phyloP scores from a whole-genome alignment of 2,888 invertebrate genomes.

The Pelosia muscerda region DNA sequence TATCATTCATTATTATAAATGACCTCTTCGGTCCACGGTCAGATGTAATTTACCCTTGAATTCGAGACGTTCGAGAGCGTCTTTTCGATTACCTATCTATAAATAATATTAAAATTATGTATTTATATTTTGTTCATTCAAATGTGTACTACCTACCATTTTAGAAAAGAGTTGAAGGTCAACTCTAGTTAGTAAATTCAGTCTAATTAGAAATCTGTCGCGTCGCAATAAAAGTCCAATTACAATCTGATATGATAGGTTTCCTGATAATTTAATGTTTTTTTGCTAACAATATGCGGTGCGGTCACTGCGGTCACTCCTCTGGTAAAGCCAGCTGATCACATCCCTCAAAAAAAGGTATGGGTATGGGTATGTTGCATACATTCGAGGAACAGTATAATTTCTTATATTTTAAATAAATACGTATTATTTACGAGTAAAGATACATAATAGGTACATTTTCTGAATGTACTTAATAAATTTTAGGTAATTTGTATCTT shows the following conservation, averaged over 20 bases:
- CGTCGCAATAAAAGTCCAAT: background rate
- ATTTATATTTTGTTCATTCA: background rate
- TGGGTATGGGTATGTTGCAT: too few species aligned
- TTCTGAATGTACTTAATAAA: too few species aligned
- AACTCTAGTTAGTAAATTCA: background rate
- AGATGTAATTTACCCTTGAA: constrained; percentile 1
- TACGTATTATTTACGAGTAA: too few species aligned
- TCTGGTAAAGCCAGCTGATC: too few species aligned
- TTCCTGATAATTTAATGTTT: background rate
- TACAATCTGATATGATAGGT: background rate
- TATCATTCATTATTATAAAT: too few species aligned
- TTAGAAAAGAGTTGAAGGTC: background rate
- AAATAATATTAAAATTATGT: background rate
- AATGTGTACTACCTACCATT: background rate
- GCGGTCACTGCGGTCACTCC: too few species aligned
- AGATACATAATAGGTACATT: too few species aligned
- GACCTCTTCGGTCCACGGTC: background rate
- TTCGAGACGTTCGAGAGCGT: background rate
- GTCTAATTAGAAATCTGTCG: background rate
- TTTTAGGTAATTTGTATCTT: constrained; percentile 3
- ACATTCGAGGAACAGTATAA: too few species aligned
- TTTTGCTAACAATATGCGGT: background rate
- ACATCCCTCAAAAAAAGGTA: too few species aligned
- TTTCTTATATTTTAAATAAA: too few species aligned
- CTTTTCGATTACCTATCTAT: background rate